Evolutionary conservation across 2,797 vertebrate genomes (phyloP).

Genomic region (Enteromius unitaeniatus): DNA sequence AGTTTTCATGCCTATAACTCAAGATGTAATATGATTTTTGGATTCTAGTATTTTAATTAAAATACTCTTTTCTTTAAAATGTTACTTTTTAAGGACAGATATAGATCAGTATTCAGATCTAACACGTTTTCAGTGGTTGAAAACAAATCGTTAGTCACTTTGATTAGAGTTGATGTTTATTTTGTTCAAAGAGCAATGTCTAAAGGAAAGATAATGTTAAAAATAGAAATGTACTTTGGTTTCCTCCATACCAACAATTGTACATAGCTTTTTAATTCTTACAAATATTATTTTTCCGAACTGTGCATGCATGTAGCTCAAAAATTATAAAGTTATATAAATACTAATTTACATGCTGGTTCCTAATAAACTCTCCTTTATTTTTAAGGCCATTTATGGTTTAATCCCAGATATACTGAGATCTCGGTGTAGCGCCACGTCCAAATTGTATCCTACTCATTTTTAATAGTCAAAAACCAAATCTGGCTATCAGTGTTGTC

Average conservation of each 20-base stretch:
- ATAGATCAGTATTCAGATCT: background rate
- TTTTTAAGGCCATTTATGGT: too few species aligned
- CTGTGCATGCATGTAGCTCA: background rate
- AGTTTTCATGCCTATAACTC: background rate
- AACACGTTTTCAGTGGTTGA: background rate
- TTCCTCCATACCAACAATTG: background rate
- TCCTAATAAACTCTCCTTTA: background rate
- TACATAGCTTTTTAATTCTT: background rate
- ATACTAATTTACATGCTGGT: background rate
- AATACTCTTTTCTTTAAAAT: background rate
- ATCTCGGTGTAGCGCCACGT: background rate
- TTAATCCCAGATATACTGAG: too few species aligned
- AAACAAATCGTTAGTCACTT: background rate
- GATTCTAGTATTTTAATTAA: background rate
- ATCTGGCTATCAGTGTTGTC: background rate
- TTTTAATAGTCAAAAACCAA: background rate
- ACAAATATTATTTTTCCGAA: background rate
- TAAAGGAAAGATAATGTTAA: background rate
- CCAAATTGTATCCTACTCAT: background rate
- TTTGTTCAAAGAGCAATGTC: background rate
- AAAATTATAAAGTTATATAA: background rate
- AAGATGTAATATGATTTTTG: background rate
- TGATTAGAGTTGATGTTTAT: background rate
- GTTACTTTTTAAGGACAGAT: background rate
- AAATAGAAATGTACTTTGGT: background rate